phyloP scores from a whole-genome alignment of 2,113 vertebrate species.

The Tapirus terrestris region DNA sequence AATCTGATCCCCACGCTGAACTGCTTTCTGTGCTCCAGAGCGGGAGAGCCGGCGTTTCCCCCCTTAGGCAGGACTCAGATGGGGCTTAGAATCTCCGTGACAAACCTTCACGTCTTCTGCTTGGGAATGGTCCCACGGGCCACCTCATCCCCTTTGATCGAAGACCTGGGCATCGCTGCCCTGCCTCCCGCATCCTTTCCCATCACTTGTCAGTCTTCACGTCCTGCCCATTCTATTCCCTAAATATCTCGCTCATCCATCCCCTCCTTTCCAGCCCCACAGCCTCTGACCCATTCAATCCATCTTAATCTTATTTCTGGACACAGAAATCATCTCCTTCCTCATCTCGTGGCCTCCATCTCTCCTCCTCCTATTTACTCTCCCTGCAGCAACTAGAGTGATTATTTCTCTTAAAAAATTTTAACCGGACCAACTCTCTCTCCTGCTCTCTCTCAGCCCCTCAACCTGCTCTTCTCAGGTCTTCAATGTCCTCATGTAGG shows the following conservation, averaged over 20 bases:
- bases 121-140: not conserved
- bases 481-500: not conserved
- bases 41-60: not conserved
- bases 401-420: not conserved
- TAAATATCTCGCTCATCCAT: not conserved
- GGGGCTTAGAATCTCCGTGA: not conserved
- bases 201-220: not conserved
- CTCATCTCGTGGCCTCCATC: not conserved
- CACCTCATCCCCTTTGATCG: not conserved
- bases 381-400: not conserved
- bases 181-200: not conserved
- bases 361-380: not conserved
- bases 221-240: not conserved
- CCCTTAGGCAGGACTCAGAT: not conserved
- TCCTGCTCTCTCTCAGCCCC: not conserved
- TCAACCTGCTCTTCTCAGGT: not conserved
- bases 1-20: not conserved
- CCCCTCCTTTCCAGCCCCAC: not conserved
- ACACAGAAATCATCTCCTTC: not conserved
- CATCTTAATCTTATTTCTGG: not conserved
- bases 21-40: not conserved
- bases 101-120: not conserved
- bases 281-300: not conserved
- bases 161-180: not conserved
- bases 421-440: not conserved